Percentiles rank a stretch among this genome's conserved stretches.
Evolutionary conservation across 2,888 invertebrate genomes (phyloP).

Genomic region (Dicyrtomina minuta): DNA sequence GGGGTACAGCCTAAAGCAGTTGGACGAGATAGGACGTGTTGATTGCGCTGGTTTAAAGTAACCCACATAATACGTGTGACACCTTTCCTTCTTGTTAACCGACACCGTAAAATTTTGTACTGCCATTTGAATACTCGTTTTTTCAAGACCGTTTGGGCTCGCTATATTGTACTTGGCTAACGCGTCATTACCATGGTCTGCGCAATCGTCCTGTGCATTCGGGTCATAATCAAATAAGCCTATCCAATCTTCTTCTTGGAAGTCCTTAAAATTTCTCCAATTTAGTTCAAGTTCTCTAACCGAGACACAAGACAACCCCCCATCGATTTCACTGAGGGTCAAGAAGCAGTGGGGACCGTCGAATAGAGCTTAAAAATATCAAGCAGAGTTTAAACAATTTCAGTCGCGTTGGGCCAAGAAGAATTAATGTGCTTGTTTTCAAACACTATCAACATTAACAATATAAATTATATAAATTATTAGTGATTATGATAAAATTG

Average conservation of each 20-base stretch:
- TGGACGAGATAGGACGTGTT: too few relatives aligned
- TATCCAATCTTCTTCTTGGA: slow-evolving; percentile 53
- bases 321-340: slow-evolving; percentile 35
- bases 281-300: slow-evolving; percentile 43
- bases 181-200: slow-evolving; percentile 5
- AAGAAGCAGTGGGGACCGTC: slow-evolving; percentile 43
- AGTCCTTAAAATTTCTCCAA: slow-evolving; percentile 43
- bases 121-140: slow-evolving; percentile 38
- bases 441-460: too few relatives aligned
- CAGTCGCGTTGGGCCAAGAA: too few relatives aligned
- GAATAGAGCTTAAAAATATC: slow-evolving; percentile 43
- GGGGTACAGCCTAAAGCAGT: slow-evolving; percentile 76
- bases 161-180: slow-evolving; percentile 3
- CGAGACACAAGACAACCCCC: slow-evolving; percentile 1
- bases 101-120: slow-evolving; percentile 29
- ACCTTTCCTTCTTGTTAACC: too few relatives aligned
- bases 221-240: slow-evolving; percentile 55
- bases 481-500: too few relatives aligned
- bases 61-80: slow-evolving; percentile 55
- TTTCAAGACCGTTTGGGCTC: slow-evolving; percentile 21
- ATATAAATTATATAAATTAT: too few relatives aligned
- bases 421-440: too few relatives aligned
- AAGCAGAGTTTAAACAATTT: too few relatives aligned
- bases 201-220: background rate
- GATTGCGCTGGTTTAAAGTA: too few relatives aligned